These are phyloP conservation scores for Boleophthalmus pectinirostris DNA, from an alignment of 2,113 vertebrate genomes.

Conservation along the genomic window DNA sequence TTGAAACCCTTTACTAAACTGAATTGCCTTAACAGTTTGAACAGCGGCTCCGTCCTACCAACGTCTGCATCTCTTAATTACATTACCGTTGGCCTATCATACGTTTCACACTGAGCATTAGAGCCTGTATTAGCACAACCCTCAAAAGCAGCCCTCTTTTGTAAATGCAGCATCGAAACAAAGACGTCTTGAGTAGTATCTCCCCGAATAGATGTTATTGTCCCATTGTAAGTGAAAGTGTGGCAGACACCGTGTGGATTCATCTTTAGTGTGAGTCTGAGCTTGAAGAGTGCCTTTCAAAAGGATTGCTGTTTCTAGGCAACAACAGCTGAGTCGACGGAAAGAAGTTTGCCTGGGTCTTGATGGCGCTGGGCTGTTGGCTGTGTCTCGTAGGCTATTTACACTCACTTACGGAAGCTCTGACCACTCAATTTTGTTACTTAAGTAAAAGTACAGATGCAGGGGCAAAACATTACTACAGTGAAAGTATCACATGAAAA, in stretches of 20 bases:
- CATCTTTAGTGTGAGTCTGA: conserved; percentile 76
- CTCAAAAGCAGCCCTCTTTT: background rate
- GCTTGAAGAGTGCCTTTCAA: conserved; percentile 72
- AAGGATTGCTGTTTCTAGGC: conserved; percentile 77
- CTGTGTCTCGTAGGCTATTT: conserved; percentile 4
- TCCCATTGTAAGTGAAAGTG: conserved; percentile 61
- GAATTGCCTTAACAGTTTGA: too few relatives aligned
- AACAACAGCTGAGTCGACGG: conserved; percentile 78
- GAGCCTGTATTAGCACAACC: background rate
- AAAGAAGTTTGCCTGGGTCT: conserved; percentile 50
- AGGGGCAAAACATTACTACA: too few relatives aligned
- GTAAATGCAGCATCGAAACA: conserved; percentile 8
- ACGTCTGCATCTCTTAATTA: too few relatives aligned
- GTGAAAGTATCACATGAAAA: too few relatives aligned
- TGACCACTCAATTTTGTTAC: background rate
- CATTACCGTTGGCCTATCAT: too few relatives aligned
- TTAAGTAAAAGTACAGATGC: too few relatives aligned
- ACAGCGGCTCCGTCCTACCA: too few relatives aligned
- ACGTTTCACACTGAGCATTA: background rate
- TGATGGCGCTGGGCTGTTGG: conserved; percentile 8
- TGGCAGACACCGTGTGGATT: conserved; percentile 66
- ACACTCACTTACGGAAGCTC: background rate
- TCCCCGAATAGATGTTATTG: conserved; percentile 50
- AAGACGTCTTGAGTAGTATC: conserved; percentile 45
- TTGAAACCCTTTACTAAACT: too few relatives aligned